Base-by-base conservation (phyloP, 2,888 invertebrate genomes). In the Lycaena phlaeas region DNA sequence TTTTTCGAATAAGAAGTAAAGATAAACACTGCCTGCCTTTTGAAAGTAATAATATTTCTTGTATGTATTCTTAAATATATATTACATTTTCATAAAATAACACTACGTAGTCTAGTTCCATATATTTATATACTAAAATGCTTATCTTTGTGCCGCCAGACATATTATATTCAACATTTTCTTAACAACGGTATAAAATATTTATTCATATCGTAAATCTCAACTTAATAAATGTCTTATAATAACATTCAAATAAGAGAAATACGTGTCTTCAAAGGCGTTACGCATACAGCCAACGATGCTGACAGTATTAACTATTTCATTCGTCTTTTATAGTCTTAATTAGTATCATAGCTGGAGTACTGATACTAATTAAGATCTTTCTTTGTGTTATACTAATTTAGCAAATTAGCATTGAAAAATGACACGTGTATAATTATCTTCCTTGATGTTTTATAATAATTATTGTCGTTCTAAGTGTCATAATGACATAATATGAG, bases 291-390 rank as follows among this genome's bases (percentile, higher is more conserved):
- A 25, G 4, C 38, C 28, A 28, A 38, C n/a, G 15, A 28, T 37
- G 38, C 37, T 38, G 36, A 43, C 43, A 42, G 27, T 41, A 38
- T 48, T 46, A 51, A 46, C 50, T 51, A 38, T 47, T 43, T 43
- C 46, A 48, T 43, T 39, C 42, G 46, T 46, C 46, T 48, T 46
- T 50, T 36, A 51, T 51, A 50, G 50, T 17, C 48, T 50, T 50
- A 49, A 50, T 52, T 52, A 49, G 49, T 48, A 38, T 45, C 43
- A 48, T 48, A 45, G 48, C 41, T 44, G 38, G 27, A 44, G 42
- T 46, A 44, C 14, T 30, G 36, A 38, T 43, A 46, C 22, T 22
- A n/a, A n/a, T n/a, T n/a, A n/a, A n/a, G n/a, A n/a, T n/a, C n/a
- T n/a, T n/a, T n/a, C 12, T 7, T 11, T 12, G 22, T 36, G 11